phyloP scores from a whole-genome alignment of 37 sponge, comb jelly and placozoan genomes.

The Halisarca cf. caerulea region DNA sequence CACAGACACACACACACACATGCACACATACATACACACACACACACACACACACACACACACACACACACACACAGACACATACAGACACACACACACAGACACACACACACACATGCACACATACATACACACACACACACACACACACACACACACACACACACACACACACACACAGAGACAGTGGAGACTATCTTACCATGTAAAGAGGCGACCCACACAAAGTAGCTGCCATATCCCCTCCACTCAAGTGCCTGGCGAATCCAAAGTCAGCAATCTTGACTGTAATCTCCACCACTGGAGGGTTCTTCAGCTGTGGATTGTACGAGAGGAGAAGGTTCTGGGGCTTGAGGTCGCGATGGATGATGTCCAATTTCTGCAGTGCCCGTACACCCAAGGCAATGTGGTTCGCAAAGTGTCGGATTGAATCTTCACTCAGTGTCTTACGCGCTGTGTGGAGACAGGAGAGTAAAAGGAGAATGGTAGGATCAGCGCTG shows the following conservation, averaged over 20 bases:
- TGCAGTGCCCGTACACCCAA: slow-evolving; percentile 63
- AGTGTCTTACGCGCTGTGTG: slow-evolving; percentile 68
- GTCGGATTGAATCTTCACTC: slow-evolving; percentile 73
- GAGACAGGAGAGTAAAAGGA: not conserved
- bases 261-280: slow-evolving; percentile 98
- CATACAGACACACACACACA: not conserved
- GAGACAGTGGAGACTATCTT: not conserved
- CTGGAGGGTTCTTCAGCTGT: slow-evolving; percentile 19
- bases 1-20: no score
- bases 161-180: slow-evolving; percentile 25
- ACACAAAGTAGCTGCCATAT: slow-evolving; percentile 97
- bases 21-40: no score
- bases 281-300: slow-evolving; percentile 30
- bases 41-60: no score
- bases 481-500: no score
- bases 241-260: slow-evolving; percentile 76
- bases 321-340: slow-evolving; percentile 73
- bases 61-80: not conserved
- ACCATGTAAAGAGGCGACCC: slow-evolving; percentile 99
- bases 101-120: no score
- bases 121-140: no score
- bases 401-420: slow-evolving; percentile 65
- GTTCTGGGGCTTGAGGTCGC: slow-evolving; percentile 95
- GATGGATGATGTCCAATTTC: slow-evolving; percentile 77
- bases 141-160: no score